These are phyloP conservation scores for Alaudala cheleensis DNA, from an alignment of 2,113 vertebrate genomes.

Conservation along the genomic window DNA sequence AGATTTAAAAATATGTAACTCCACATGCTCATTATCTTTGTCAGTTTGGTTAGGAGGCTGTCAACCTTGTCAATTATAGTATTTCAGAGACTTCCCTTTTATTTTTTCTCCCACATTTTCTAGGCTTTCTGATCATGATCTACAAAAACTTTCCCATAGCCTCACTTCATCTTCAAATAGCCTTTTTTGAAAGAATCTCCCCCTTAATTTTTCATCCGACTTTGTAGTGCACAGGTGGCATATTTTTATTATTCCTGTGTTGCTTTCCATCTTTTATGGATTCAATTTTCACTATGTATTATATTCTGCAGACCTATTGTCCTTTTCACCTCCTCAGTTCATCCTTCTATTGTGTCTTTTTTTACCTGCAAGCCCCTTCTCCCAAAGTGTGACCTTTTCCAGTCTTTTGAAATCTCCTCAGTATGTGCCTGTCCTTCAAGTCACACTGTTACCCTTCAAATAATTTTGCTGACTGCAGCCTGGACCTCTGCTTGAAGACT, in stretches of 20 bases:
- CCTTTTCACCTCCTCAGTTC: conserved; percentile 40
- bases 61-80: conserved; percentile 51
- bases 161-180: conserved; percentile 14
- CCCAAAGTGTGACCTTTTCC: conserved; percentile 37
- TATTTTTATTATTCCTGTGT: conserved; percentile 37
- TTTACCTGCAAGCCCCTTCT: conserved; percentile 10
- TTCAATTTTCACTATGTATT: conserved; percentile 26
- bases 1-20: conserved; percentile 10
- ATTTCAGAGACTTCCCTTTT: background rate
- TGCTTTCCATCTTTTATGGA: conserved; percentile 47
- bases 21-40: conserved; percentile 22
- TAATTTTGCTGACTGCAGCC: conserved; percentile 42
- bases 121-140: conserved; percentile 18
- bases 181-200: background rate
- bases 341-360: conserved; percentile 22
- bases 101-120: conserved; percentile 19
- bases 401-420: conserved; percentile 43
- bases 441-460: conserved; percentile 25
- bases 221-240: conserved; percentile 8
- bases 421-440: conserved; percentile 22
- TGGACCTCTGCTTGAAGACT: conserved; percentile 37
- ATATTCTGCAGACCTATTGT: conserved; percentile 50
- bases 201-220: conserved; percentile 14
- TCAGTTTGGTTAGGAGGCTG: background rate
- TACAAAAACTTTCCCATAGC: background rate